These are phyloP conservation scores for Ceratitis capitata DNA, from an alignment of 1,140 invertebrate species.

Conservation along the genomic window DNA sequence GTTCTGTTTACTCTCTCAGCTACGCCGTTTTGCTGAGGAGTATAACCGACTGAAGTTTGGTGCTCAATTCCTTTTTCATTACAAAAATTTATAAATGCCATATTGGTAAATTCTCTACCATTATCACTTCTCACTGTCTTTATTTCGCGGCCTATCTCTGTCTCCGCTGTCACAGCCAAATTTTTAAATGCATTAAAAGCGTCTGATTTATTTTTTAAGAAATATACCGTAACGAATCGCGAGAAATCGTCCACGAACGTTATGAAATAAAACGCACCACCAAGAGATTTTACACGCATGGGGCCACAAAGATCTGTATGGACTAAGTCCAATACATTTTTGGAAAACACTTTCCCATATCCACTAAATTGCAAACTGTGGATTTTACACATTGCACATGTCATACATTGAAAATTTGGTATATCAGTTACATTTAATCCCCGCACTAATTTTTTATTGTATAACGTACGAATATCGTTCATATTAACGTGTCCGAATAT, in stretches of 20 bases:
- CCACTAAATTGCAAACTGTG: neutral
- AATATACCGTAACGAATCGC: neutral
- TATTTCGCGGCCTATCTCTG: conserved; percentile 44
- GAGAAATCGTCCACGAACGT: conserved; percentile 51
- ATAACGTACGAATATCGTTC: no score
- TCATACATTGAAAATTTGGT: conserved; percentile 9
- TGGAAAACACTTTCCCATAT: neutral
- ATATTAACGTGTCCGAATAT: conserved; percentile 7
- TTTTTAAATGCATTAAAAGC: conserved; percentile 41
- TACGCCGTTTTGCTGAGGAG: neutral
- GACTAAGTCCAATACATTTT: conserved; percentile 20
- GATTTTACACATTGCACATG: conserved; percentile 25
- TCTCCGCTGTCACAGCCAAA: conserved; percentile 21
- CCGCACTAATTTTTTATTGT: conserved; percentile 12
- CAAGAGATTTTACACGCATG: conserved; percentile 46
- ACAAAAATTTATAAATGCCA: neutral
- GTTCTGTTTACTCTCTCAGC: conserved; percentile 1
- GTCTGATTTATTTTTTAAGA: conserved; percentile 39
- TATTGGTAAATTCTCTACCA: conserved; percentile 59
- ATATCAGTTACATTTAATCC: neutral
- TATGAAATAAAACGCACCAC: conserved; percentile 54
- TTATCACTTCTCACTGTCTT: conserved; percentile 60
- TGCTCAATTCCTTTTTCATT: neutral
- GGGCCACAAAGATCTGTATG: conserved; percentile 56
- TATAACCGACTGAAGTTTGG: conserved; percentile 46